Conservation (phyloP, 1,140 invertebrate genomes). For the Vanessa tameamea region DNA sequence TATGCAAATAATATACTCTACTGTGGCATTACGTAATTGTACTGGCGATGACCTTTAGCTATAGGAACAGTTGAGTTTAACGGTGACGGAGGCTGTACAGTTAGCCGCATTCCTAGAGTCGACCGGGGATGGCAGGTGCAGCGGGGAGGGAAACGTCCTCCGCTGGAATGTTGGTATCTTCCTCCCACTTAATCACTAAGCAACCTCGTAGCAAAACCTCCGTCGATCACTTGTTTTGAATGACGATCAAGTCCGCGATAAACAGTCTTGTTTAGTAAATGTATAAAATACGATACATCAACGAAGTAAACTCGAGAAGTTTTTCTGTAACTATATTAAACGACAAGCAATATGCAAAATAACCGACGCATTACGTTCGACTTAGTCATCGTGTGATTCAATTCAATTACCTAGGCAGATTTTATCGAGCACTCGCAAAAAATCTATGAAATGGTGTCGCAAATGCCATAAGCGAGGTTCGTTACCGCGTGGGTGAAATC, state of each 20-base stretch:
- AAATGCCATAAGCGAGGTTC: slow-evolving; percentile 37
- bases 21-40: slow-evolving; percentile 32
- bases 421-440: slow-evolving; percentile 25
- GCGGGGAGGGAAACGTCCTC: slow-evolving; percentile 49
- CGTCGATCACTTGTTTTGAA: slow-evolving; percentile 2
- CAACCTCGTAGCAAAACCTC: slow-evolving; percentile 9
- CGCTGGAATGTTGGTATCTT: slow-evolving; percentile 55
- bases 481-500: slow-evolving; percentile 26
- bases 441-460: slow-evolving; percentile 32
- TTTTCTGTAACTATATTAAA: neutral
- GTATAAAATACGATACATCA: neutral
- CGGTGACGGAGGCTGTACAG: slow-evolving; percentile 74
- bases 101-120: slow-evolving; percentile 74
- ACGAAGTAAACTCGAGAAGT: neutral
- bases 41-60: slow-evolving; percentile 56
- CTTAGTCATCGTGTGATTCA: slow-evolving; percentile 37
- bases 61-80: slow-evolving; percentile 69
- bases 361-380: slow-evolving; percentile 24
- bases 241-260: neutral
- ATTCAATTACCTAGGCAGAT: slow-evolving; percentile 39
- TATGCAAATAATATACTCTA: slow-evolving; percentile 43
- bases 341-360: slow-evolving; percentile 18
- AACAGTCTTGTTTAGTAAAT: slow-evolving; percentile 8
- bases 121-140: slow-evolving; percentile 62
- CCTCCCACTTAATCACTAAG: slow-evolving; percentile 30